These are phyloP conservation scores for Distichodus sexfasciatus DNA, from an alignment of 2,797 vertebrate species.

Conservation along the genomic window DNA sequence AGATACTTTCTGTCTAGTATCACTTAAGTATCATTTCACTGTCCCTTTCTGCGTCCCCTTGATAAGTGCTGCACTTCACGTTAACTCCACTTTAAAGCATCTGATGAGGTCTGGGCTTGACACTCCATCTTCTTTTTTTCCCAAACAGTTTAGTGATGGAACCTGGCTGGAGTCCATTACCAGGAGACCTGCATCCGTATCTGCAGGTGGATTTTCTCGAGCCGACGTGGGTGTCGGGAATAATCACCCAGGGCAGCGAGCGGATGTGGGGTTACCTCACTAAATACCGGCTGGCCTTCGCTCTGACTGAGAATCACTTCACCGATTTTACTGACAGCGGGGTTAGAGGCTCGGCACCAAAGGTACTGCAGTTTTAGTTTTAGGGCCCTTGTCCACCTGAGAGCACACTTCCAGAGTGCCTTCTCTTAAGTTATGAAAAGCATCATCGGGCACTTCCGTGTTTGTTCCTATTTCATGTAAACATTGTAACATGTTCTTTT, in stretches of 20 bases:
- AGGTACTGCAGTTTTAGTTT: constrained; percentile 59
- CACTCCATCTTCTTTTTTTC: too few relatives aligned
- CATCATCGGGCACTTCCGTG: too few relatives aligned
- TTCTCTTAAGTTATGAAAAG: too few relatives aligned
- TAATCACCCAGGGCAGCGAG: constrained; percentile 77
- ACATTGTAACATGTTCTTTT: too few relatives aligned
- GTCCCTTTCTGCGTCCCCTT: too few relatives aligned
- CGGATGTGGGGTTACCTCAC: constrained; percentile 72
- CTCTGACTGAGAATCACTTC: constrained; percentile 65
- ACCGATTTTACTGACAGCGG: constrained; percentile 66
- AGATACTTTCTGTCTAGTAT: too few relatives aligned
- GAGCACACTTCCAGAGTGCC: too few relatives aligned
- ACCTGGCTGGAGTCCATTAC: constrained; percentile 81
- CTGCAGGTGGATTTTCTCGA: constrained; percentile 82
- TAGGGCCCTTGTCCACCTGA: background rate
- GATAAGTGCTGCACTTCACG: too few relatives aligned
- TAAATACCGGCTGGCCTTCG: constrained; percentile 74
- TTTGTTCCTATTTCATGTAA: too few relatives aligned
- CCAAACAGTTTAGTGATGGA: constrained; percentile 75
- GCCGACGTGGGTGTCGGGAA: constrained; percentile 77
- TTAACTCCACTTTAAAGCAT: too few relatives aligned
- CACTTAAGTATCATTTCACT: too few relatives aligned
- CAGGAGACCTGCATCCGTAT: constrained; percentile 71
- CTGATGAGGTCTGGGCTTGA: too few relatives aligned
- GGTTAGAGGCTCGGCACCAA: constrained; percentile 46